A percentile compares a stretch with the other conserved stretches of the same genome.
Conservation (phyloP, 2,113 vertebrate species). For the Hemichromis elongatus region DNA sequence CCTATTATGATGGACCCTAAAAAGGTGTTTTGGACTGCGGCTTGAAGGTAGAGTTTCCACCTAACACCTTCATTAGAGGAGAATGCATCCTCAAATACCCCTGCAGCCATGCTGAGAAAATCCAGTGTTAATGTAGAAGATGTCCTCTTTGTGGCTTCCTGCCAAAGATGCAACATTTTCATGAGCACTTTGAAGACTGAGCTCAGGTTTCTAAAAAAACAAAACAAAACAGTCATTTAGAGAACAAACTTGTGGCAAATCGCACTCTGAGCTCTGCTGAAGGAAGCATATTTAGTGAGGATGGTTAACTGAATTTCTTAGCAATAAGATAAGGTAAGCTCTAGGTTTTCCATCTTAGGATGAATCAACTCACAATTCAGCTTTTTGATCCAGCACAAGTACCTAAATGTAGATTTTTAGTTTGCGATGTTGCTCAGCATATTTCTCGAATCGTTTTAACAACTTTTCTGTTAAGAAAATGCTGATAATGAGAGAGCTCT, state of each 20-base stretch:
- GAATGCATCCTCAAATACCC: neutral
- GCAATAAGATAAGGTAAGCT: accelerated
- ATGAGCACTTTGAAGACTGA: accelerated
- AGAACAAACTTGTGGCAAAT: neutral
- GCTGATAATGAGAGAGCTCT: no score
- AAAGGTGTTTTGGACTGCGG: neutral
- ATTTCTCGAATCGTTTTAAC: neutral
- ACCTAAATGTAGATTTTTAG: neutral
- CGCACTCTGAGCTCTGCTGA: neutral
- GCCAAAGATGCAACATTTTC: neutral
- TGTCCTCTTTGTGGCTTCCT: neutral
- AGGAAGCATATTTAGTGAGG: neutral
- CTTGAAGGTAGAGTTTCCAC: neutral
- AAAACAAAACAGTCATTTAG: neutral
- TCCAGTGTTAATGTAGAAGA: neutral
- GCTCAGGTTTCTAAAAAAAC: neutral
- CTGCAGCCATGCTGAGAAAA: neutral
- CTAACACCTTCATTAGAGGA: neutral
- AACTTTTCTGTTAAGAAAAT: no score
- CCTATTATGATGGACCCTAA: neutral
- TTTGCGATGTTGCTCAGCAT: neutral
- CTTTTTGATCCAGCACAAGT: neutral
- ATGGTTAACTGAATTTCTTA: neutral
- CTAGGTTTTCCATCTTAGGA: neutral
- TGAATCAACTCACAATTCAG: neutral